A percentile compares a stretch with the other conserved stretches of the same genome.
Conservation (phyloP, 2,888 invertebrate species). For the Falcaria lacertinaria region DNA sequence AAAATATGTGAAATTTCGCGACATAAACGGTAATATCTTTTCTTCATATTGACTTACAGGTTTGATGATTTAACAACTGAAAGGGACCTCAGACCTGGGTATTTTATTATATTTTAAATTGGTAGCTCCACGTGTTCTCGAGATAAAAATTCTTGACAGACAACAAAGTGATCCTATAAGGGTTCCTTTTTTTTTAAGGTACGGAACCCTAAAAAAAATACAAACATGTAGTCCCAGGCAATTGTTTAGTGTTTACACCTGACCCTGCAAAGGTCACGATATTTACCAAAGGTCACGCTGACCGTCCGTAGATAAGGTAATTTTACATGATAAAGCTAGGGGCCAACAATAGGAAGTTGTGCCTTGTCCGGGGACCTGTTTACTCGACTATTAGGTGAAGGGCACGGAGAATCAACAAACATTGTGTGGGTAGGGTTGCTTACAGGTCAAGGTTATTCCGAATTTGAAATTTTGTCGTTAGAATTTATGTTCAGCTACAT, state of each 20-base stretch:
- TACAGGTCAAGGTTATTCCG: background rate
- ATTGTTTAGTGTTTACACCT: background rate
- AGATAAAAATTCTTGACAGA: too few relatives aligned
- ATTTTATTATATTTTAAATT: too few relatives aligned
- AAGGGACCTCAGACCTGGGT: too few relatives aligned
- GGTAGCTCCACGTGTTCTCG: too few relatives aligned
- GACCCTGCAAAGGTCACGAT: background rate
- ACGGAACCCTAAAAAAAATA: too few relatives aligned
- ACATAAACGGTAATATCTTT: too few relatives aligned
- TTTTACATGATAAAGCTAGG: background rate
- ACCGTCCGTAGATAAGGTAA: background rate
- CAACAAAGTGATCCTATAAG: too few relatives aligned
- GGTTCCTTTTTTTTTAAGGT: too few relatives aligned
- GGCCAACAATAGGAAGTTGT: background rate
- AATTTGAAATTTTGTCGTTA: background rate
- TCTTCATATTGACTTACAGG: too few relatives aligned
- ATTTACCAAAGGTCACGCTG: background rate
- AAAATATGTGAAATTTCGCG: too few relatives aligned
- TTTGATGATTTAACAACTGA: too few relatives aligned
- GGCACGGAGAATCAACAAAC: background rate
- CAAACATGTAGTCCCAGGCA: too few relatives aligned
- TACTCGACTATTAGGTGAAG: background rate
- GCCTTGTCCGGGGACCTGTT: background rate
- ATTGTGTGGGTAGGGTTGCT: background rate
- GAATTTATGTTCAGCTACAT: background rate